phyloP scores from a whole-genome alignment of 2,113 vertebrate genomes.

The Lycaon pictus region DNA sequence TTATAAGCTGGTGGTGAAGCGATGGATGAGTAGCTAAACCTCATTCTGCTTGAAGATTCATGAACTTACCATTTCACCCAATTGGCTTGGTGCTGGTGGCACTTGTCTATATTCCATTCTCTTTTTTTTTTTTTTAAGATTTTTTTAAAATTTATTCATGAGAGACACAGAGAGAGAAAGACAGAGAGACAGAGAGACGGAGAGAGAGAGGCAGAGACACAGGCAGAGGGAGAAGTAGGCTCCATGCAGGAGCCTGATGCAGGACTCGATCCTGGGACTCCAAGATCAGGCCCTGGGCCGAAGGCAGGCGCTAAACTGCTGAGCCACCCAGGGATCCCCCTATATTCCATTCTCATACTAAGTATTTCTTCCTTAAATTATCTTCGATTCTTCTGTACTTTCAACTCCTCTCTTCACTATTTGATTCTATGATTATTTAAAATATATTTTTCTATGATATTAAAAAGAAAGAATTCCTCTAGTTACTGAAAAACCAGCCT shows the following conservation, averaged over 20 bases:
- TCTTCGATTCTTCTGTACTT: not conserved
- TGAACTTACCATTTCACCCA: not conserved
- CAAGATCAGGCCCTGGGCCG: too few relatives aligned
- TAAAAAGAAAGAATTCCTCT: not conserved
- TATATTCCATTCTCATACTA: not conserved
- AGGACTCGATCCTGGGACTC: too few relatives aligned
- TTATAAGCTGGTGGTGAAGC: not conserved
- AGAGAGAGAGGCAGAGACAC: too few relatives aligned
- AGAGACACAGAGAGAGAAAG: too few relatives aligned
- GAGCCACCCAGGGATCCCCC: too few relatives aligned
- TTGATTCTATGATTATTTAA: not conserved
- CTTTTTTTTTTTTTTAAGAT: too few relatives aligned
- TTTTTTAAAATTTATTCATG: too few relatives aligned
- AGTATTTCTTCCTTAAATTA: not conserved
- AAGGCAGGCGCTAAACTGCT: too few relatives aligned
- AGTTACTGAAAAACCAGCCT: not conserved
- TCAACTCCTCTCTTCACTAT: not conserved
- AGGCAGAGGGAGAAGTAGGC: too few relatives aligned
- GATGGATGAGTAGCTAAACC: not conserved
- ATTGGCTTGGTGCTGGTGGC: not conserved
- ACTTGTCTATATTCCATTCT: not conserved
- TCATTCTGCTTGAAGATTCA: not conserved
- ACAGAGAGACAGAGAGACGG: too few relatives aligned
- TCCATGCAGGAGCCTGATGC: too few relatives aligned
- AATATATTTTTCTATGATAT: not conserved